Evolutionary conservation across 2,888 invertebrate species (phyloP).

Genomic region (Villa cingulata): DNA sequence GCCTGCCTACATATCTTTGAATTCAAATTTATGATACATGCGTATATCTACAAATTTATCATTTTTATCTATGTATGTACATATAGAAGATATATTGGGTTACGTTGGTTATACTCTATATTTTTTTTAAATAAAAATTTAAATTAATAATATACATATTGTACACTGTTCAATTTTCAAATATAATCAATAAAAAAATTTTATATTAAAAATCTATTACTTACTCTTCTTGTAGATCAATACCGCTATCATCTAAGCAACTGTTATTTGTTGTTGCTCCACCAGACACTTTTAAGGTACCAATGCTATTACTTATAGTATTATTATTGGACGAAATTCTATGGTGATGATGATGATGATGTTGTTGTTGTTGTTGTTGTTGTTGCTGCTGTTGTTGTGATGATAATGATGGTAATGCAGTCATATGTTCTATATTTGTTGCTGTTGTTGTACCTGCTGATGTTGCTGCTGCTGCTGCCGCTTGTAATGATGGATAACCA

Average conservation of each 20-base stretch:
- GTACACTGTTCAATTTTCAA: no score
- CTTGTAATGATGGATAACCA: slow-evolving; percentile 20
- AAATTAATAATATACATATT: no score
- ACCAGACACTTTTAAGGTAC: neutral
- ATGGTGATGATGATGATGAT: slow-evolving; percentile 32
- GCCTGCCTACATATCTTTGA: no score
- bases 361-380: slow-evolving; percentile 26
- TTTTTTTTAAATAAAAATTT: no score
- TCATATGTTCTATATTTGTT: neutral
- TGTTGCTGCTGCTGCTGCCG: neutral
- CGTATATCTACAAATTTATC: no score
- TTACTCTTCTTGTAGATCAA: slow-evolving; percentile 36
- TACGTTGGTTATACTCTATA: no score
- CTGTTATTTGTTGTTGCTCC: slow-evolving; percentile 6
- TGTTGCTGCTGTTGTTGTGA: slow-evolving; percentile 29
- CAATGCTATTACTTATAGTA: slow-evolving; percentile 18
- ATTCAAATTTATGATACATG: no score
- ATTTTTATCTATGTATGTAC: no score
- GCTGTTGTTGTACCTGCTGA: neutral
- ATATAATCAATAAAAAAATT: no score
- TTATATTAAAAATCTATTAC: no score
- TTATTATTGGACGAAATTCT: slow-evolving; percentile 36
- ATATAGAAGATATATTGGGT: no score
- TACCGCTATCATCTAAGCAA: slow-evolving; percentile 32
- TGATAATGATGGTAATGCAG: slow-evolving; percentile 34